Evolutionary conservation across 2,888 invertebrate genomes (phyloP), one percentile per base, ranked within the genome.

Genomic region (Drepanosiphum platanoidis): DNA sequence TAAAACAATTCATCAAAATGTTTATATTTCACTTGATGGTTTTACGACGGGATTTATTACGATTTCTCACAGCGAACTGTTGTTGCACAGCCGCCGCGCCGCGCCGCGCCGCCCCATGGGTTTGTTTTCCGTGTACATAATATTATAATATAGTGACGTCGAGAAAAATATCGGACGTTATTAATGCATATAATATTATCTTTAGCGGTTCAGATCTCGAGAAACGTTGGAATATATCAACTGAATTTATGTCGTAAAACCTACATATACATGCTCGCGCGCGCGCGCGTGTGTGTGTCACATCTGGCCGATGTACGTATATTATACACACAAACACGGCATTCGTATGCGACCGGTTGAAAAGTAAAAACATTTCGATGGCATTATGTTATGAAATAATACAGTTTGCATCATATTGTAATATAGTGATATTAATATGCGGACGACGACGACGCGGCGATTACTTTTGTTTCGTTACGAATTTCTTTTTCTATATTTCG

Each of bases 101-200:
- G 8, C 13, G 22, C 22, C 9, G 22, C 58, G 39, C 27, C 22
- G 18, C 61, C 32, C 32, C 42, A 68, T 68, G 34, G 34, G 27
- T 80, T 80, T 27, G 32, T 46, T 34, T 70, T 46, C 34, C 36
- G 68, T 52, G 64, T 3, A 3, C 2, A 32, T 66, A 64, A 9
- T 4, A 30, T 1, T 32, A 4, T 3, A 0, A 58, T 32, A 52
- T 22, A 34, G 18, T 46, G 68, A 46, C 70, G 80, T 34, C 70
- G 34, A 32, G n/a, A 46, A 66, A 68, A 22, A 5, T 46, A 80
- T 80, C 30, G 34, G 79, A 42, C 68, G 68, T 80, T 36, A 81
- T 71, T 81, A 70, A 81, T 39, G 80, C 36, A 81, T 61, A n/a
- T n/a, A n/a, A n/a, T n/a, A n/a, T n/a, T n/a, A 58, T 34, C 71